A percentile compares a stretch with the other conserved stretches of the same genome.
Conservation (phyloP, 2,113 vertebrate species). For the Psophia crepitans region DNA sequence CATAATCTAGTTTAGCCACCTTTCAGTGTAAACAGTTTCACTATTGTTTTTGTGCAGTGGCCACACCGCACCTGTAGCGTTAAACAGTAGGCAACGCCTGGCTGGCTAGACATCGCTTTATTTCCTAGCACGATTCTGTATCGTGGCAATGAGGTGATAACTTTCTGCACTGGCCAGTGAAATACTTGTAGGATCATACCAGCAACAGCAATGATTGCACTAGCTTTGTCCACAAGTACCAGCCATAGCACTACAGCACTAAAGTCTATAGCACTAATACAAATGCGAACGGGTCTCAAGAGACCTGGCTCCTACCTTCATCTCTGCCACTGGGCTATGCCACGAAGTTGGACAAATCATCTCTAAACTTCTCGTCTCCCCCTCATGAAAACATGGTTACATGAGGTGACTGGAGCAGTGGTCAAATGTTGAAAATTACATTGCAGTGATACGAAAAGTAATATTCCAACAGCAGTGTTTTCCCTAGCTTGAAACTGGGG, state of each 20-base stretch:
- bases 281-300: not conserved
- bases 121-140: not conserved
- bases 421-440: not conserved
- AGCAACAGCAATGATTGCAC: not conserved
- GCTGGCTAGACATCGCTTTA: not conserved
- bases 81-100: not conserved
- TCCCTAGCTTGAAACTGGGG: not conserved
- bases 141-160: not conserved
- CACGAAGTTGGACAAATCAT: not conserved
- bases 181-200: not conserved
- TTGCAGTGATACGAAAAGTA: not conserved
- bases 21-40: not conserved
- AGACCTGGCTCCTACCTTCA: not conserved
- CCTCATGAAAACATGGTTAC: not conserved
- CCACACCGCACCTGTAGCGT: not conserved
- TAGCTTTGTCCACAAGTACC: not conserved
- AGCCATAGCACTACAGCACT: fast-evolving
- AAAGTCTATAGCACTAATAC: not conserved
- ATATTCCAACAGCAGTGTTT: not conserved
- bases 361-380: not conserved
- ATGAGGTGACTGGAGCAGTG: not conserved
- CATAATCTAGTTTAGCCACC: not conserved
- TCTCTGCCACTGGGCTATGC: not conserved
- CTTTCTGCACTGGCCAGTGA: not conserved
- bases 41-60: not conserved